Conservation (phyloP, 2,888 invertebrate species). For the Oasisia sp. region DNA sequence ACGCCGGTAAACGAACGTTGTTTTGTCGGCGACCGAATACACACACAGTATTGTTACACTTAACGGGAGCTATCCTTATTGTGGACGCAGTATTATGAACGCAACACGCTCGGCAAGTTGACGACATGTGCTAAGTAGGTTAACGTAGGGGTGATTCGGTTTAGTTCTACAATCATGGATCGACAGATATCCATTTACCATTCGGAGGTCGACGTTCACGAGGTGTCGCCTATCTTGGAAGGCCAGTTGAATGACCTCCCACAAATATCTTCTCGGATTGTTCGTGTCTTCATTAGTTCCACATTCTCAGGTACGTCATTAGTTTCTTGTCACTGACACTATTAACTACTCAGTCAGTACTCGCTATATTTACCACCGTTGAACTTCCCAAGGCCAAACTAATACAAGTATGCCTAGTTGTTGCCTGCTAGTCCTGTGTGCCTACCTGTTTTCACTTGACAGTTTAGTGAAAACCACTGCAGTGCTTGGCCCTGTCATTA, state of each 20-base stretch:
- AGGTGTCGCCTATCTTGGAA: not conserved
- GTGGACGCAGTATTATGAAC: not conserved
- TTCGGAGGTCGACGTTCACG: not conserved
- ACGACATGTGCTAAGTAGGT: not conserved
- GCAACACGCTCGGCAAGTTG: not conserved
- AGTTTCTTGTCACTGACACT: not conserved
- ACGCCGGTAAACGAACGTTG: not conserved
- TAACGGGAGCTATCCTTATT: not conserved
- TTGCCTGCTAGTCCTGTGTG: too few species aligned
- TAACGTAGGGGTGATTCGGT: not conserved
- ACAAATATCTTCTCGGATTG: not conserved
- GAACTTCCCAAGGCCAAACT: not conserved
- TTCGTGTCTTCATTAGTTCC: constrained; percentile 3
- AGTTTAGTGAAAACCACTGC: not conserved
- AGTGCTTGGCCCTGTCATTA: not conserved
- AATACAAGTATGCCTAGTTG: not conserved
- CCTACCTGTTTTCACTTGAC: too few species aligned
- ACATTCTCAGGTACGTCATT: not conserved
- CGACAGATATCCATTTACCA: constrained; percentile 17
- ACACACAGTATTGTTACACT: not conserved
- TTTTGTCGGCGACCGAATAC: not conserved
- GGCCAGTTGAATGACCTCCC: not conserved
- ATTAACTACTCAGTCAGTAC: not conserved
- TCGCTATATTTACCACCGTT: not conserved
- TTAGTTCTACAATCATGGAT: not conserved